phyloP scores from a whole-genome alignment of 2,888 invertebrate species.

The Tuberolachnus salignus region DNA sequence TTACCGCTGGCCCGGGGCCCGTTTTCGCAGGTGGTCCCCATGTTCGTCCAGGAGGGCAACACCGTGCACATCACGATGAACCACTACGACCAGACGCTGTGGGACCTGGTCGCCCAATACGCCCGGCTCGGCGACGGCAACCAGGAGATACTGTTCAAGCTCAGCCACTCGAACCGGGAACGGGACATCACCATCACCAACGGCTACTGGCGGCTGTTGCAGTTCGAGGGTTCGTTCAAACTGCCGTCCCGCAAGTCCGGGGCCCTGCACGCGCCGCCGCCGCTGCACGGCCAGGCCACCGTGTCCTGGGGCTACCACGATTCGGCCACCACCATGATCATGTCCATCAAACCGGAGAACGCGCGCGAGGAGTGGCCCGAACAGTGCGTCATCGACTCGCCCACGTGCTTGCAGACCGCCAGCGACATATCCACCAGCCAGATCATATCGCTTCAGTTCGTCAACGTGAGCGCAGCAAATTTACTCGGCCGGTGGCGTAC shows the following conservation, averaged over 20 bases:
- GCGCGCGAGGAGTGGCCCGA: slow-evolving; percentile 57
- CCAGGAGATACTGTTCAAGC: slow-evolving; percentile 59
- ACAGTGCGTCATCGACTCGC: slow-evolving; percentile 58
- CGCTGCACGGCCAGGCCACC: slow-evolving; percentile 59
- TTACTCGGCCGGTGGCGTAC: neutral
- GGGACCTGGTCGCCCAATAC: slow-evolving; percentile 59
- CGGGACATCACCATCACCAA: slow-evolving; percentile 54
- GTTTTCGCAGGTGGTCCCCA: slow-evolving; percentile 59
- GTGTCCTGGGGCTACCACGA: slow-evolving; percentile 60
- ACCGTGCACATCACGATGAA: slow-evolving; percentile 59
- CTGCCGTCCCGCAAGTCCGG: slow-evolving; percentile 60
- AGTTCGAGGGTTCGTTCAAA: slow-evolving; percentile 60
- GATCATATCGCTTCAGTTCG: slow-evolving; percentile 59
- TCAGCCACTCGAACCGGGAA: slow-evolving; percentile 58
- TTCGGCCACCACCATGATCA: slow-evolving; percentile 59
- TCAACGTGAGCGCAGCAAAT: slow-evolving; percentile 59
- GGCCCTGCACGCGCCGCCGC: slow-evolving; percentile 59
- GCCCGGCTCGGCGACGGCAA: slow-evolving; percentile 59
- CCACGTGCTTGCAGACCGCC: slow-evolving; percentile 60
- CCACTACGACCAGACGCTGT: slow-evolving; percentile 59
- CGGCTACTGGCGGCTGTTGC: slow-evolving; percentile 60
- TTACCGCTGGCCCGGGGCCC: too few relatives aligned
- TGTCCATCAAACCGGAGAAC: slow-evolving; percentile 58
- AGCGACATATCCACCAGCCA: slow-evolving; percentile 60
- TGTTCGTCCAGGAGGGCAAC: slow-evolving; percentile 58